Conservation (phyloP, 2,888 invertebrate genomes). For the Leucoma salicis region DNA sequence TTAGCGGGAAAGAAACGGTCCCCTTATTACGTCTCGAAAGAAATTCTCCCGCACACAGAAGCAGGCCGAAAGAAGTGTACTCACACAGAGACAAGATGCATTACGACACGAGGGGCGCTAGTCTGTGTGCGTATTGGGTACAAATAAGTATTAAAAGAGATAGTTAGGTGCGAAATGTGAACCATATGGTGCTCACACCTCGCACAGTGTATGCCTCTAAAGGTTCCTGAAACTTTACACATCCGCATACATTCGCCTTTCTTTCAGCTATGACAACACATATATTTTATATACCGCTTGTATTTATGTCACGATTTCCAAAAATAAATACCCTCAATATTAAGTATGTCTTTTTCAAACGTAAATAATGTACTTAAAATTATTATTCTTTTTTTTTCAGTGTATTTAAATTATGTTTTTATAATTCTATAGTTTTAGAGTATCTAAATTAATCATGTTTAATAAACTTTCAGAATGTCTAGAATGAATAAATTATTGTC, state of each 20-base stretch:
- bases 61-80: constrained; percentile 74
- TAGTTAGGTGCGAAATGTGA: constrained; percentile 70
- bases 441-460: too few relatives aligned
- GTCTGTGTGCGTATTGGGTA: constrained; percentile 63
- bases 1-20: constrained; percentile 82
- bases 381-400: too few relatives aligned
- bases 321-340: constrained; percentile 3
- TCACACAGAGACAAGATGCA: constrained; percentile 60
- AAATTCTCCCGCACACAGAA: constrained; percentile 78
- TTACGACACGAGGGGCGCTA: constrained; percentile 61
- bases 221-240: constrained; percentile 16
- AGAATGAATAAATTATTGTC: too few relatives aligned
- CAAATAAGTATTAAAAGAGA: constrained; percentile 81
- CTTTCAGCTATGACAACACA: constrained; percentile 9
- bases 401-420: too few relatives aligned
- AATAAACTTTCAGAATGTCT: too few relatives aligned
- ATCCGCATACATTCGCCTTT: constrained; percentile 13
- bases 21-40: constrained; percentile 83
- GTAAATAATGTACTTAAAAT: too few relatives aligned
- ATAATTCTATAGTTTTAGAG: too few relatives aligned
- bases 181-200: constrained; percentile 50
- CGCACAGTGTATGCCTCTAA: constrained; percentile 39
- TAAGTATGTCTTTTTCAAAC: too few relatives aligned
- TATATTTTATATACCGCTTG: constrained; percentile 3
- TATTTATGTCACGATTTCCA: not conserved